Base-by-base conservation (phyloP, 2,888 invertebrate species). In the Dicycla oo region DNA sequence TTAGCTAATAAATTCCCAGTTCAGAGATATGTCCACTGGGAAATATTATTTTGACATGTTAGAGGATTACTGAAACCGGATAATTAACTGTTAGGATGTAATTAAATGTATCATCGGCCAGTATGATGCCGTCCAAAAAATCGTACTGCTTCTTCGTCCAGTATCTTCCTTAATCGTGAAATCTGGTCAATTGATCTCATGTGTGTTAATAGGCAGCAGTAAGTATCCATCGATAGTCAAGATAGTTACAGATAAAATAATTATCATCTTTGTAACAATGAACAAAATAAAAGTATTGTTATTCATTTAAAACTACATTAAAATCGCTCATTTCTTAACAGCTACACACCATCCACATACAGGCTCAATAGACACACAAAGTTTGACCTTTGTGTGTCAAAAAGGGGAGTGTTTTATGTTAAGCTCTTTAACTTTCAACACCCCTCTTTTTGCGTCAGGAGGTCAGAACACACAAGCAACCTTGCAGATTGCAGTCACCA, bases 1-100 rank as follows among this genome's bases (percentile, higher is more conserved):
- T 80, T 78, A 63, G 51, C 20, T 63, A 78, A 73, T 82, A 63
- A 78, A 66, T 62, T 71, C 30, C 34, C 40, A 62, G 54, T 56
- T 56, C 38, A n/a, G 23, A 69, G 68, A 72, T 26, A 23, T 51
- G 53, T 58, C 80, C 51, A 18, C 30, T 3, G 54, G 73, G 73
- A 67, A 69, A 43, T 40, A 23, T 66, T 66, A 53, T 26, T 60
- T 60, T 63, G 54, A 51, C 34, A 30, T 66, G 51, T 54, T 54
- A 49, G 4, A 40, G 20, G 54, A 51, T 57, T 69, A 75, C 6
- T 53, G 45, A 13, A 15, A 7, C 13, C 13, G 13, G 43, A 18
- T 64, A 60, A 63, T 78, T 62, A 34, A 43, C 18, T 53, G 54
- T 63, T 75, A 38, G 13, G 13, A 20, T 57, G 23, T 71, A 47